phyloP scores from a whole-genome alignment of 1,140 invertebrate genomes.

The Drosophila sturtevanti region DNA sequence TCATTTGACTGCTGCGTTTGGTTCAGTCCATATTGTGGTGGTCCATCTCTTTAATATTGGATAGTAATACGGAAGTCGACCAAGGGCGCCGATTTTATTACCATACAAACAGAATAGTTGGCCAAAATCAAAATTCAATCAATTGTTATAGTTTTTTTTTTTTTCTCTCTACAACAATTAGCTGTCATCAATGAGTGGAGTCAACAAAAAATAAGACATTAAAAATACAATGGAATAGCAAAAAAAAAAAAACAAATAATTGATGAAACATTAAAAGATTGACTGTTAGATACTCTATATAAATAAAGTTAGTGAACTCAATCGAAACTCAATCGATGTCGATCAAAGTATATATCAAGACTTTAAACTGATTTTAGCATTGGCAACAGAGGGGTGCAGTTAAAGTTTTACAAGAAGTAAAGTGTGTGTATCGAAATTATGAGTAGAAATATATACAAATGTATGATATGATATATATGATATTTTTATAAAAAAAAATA shows the following conservation, averaged over 20 bases:
- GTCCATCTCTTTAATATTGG: neutral
- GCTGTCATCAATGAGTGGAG: neutral
- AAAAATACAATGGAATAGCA: neutral
- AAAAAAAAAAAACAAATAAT: neutral
- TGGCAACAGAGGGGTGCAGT: too few relatives aligned
- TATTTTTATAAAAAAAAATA: too few relatives aligned
- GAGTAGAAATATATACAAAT: too few relatives aligned
- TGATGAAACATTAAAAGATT: too few relatives aligned
- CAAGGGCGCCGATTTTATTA: constrained; percentile 31
- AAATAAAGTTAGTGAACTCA: too few relatives aligned
- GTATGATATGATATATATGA: too few relatives aligned
- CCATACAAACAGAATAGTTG: constrained; percentile 18
- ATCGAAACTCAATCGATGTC: too few relatives aligned
- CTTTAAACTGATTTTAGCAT: too few relatives aligned
- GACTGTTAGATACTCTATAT: too few relatives aligned
- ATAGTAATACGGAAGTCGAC: constrained; percentile 35
- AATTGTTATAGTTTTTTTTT: constrained; percentile 3
- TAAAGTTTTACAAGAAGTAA: too few relatives aligned
- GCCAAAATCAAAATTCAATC: neutral
- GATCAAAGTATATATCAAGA: too few relatives aligned
- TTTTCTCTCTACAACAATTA: neutral
- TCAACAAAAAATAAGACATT: constrained; percentile 16
- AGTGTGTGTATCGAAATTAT: too few relatives aligned
- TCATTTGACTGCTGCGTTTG: constrained; percentile 9
- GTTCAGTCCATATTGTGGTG: neutral